These are phyloP conservation scores for Caenorhabditis panamensis DNA, from an alignment of 2,888 invertebrate species.

Conservation along the genomic window DNA sequence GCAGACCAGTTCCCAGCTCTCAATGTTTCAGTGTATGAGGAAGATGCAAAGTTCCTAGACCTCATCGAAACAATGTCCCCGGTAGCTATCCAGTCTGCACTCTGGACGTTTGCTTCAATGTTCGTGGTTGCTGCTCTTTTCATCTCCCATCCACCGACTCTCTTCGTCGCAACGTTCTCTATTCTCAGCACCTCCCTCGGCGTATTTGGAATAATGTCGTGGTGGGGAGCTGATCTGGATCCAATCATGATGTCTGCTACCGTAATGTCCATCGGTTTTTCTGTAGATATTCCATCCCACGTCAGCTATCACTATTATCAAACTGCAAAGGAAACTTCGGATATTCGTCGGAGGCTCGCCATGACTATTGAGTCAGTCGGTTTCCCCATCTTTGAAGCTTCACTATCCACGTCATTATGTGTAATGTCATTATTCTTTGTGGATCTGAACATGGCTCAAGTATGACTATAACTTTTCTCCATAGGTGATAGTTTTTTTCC, in stretches of 20 bases:
- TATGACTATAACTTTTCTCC: constrained; percentile 18
- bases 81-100: constrained; percentile 75
- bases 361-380: constrained; percentile 78
- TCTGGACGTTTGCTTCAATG: constrained; percentile 79
- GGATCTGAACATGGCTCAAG: constrained; percentile 79
- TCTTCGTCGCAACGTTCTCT: constrained; percentile 77
- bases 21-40: constrained; percentile 77
- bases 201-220: constrained; percentile 79
- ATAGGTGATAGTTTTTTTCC: constrained; percentile 4
- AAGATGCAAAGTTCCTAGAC: constrained; percentile 79
- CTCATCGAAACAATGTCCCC: constrained; percentile 75
- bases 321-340: constrained; percentile 66
- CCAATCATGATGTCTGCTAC: constrained; percentile 80
- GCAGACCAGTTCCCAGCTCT: constrained; percentile 77
- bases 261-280: constrained; percentile 80
- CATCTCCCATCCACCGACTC: constrained; percentile 77
- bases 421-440: constrained; percentile 77
- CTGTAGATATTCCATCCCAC: constrained; percentile 80
- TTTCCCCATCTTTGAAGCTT: constrained; percentile 79
- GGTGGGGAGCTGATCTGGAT: constrained; percentile 79
- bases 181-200: constrained; percentile 79
- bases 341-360: constrained; percentile 68
- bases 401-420: constrained; percentile 78
- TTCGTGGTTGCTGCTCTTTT: constrained; percentile 78
- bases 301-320: constrained; percentile 80